Evolutionary conservation across 2,888 invertebrate genomes (phyloP).

Genomic region (Chymomyza caudatula): DNA sequence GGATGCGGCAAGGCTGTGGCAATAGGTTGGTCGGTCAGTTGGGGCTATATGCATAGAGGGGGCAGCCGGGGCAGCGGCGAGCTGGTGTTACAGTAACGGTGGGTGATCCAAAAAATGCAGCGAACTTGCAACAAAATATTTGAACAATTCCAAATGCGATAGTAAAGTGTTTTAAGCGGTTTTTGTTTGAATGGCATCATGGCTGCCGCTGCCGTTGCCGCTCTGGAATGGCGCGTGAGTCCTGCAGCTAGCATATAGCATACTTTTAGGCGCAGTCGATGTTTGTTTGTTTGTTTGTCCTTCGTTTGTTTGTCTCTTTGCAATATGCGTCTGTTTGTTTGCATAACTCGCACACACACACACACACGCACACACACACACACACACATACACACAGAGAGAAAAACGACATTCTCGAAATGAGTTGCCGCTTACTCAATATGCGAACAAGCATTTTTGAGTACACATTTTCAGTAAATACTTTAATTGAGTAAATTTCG

Average conservation of each 20-base stretch:
- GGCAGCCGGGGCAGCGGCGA: neutral
- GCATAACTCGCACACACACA: slow-evolving; percentile 30
- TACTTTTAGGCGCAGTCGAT: slow-evolving; percentile 58
- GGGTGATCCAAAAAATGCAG: neutral
- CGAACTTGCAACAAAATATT: slow-evolving; percentile 56
- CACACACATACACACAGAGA: no score
- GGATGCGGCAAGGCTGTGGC: slow-evolving; percentile 15
- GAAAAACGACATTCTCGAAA: no score
- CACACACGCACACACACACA: slow-evolving; percentile 13
- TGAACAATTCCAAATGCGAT: slow-evolving; percentile 72
- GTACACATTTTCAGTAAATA: no score
- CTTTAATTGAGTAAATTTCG: no score
- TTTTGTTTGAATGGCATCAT: slow-evolving; percentile 61
- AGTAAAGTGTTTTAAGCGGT: slow-evolving; percentile 73
- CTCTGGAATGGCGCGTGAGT: neutral
- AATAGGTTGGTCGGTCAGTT: neutral
- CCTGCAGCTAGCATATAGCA: slow-evolving; percentile 37
- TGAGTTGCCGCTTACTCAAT: no score
- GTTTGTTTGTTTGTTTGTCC: slow-evolving; percentile 32
- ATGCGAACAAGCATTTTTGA: no score
- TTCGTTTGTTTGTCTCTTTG: slow-evolving; percentile 20
- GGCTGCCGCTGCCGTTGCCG: slow-evolving; percentile 18
- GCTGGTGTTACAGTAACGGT: neutral
- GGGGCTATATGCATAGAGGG: neutral
- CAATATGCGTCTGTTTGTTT: slow-evolving; percentile 35